Conservation (phyloP, 2,113 vertebrate species). For the Nyctereutes procyonoides region DNA sequence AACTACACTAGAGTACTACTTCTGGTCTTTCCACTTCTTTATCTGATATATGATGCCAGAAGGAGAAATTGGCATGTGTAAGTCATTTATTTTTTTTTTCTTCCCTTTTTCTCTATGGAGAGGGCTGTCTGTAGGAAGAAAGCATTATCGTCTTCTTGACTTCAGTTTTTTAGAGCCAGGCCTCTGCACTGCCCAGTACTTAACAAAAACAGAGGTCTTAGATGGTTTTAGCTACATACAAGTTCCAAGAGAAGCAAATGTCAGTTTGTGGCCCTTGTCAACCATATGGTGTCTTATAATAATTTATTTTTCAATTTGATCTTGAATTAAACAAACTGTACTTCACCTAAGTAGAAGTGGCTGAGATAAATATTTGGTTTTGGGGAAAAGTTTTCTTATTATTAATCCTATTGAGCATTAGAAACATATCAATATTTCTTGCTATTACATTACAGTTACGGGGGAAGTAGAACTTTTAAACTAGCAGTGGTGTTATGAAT, state of each 20-base stretch:
- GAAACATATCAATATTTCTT: background rate
- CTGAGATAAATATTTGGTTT: background rate
- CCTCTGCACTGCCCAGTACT: background rate
- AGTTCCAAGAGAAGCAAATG: background rate
- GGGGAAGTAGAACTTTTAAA: background rate
- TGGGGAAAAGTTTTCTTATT: background rate
- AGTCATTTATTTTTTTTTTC: background rate
- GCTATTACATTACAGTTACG: background rate
- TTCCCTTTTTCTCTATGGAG: background rate
- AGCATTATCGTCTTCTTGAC: background rate
- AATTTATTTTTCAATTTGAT: background rate
- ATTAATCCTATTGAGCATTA: background rate
- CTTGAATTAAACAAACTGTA: background rate
- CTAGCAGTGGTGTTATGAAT: background rate
- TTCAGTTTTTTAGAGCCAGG: background rate
- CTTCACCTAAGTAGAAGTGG: background rate
- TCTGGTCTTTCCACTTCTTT: background rate
- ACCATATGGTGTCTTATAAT: background rate
- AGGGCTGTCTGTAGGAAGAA: background rate
- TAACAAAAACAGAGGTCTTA: background rate
- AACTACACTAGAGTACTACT: background rate
- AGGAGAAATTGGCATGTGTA: background rate
- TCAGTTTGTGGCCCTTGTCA: background rate
- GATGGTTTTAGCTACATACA: background rate
- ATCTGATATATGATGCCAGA: background rate